Percentiles rank a stretch among this genome's conserved stretches.
These are phyloP conservation scores for Cephalopholis sonnerati DNA, from an alignment of 2,113 vertebrate species.

Conservation along the genomic window DNA sequence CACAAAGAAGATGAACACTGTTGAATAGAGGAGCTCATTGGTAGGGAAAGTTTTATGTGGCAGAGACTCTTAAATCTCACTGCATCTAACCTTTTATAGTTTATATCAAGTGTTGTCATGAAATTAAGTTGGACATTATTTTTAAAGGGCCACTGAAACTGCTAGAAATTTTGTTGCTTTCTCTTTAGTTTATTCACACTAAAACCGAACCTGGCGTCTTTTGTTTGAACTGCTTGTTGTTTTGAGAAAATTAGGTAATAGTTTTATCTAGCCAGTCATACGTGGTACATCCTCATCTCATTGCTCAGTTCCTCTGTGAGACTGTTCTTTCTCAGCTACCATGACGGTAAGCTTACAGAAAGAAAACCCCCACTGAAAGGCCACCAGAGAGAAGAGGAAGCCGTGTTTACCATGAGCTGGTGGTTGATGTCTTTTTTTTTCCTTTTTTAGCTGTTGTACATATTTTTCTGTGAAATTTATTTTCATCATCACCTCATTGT, in stretches of 20 bases:
- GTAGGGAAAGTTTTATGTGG: background rate
- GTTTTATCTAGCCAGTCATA: background rate
- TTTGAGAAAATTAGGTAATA: background rate
- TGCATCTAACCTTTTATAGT: background rate
- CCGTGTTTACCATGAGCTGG: slow-evolving; percentile 19
- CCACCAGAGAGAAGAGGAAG: slow-evolving; percentile 55
- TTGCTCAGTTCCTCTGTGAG: slow-evolving; percentile 58
- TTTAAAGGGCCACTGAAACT: background rate
- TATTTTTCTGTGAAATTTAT: slow-evolving; percentile 21
- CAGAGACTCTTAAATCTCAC: background rate
- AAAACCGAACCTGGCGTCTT: background rate
- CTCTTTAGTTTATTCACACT: background rate
- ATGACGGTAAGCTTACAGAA: slow-evolving; percentile 12
- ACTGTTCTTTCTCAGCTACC: slow-evolving; percentile 34
- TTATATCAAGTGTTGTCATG: background rate
- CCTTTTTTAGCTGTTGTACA: slow-evolving; percentile 5
- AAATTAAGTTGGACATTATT: no score
- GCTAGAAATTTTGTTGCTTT: background rate
- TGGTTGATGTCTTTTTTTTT: background rate
- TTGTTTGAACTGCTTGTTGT: background rate
- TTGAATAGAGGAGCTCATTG: background rate
- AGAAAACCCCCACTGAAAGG: slow-evolving; percentile 15
- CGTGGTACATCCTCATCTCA: slow-evolving; percentile 58
- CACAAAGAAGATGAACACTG: background rate
- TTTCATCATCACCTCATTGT: slow-evolving; percentile 55